Conservation (phyloP, 2,113 vertebrate species). For the Zosterops japonicus region DNA sequence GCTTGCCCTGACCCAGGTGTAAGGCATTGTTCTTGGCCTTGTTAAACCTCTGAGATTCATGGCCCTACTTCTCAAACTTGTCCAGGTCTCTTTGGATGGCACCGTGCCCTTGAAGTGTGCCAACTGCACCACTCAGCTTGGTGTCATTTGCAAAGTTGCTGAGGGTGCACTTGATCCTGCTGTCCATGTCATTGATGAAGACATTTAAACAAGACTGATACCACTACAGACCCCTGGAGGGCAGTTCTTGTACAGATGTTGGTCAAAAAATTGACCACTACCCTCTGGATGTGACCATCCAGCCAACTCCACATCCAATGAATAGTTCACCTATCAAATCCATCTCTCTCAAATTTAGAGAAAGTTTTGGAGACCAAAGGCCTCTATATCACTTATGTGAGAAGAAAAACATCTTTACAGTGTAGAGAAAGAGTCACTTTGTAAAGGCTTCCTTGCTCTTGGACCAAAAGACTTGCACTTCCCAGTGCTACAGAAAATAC, state of each 20-base stretch:
- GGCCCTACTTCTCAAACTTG: neutral
- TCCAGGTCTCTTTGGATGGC: neutral
- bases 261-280: neutral
- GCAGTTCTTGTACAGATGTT: neutral
- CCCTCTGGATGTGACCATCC: neutral
- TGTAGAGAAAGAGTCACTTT: neutral
- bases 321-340: neutral
- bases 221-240: neutral
- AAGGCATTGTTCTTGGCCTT: neutral
- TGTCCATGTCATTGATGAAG: neutral
- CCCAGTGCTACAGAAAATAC: neutral
- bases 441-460: neutral
- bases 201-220: neutral
- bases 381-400: neutral
- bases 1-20: neutral
- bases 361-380: neutral
- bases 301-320: neutral
- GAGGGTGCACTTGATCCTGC: accelerated
- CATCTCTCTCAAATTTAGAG: neutral
- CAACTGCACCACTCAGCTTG: neutral
- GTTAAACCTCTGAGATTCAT: neutral
- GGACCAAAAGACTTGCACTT: neutral
- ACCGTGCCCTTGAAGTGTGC: neutral
- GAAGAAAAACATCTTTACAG: neutral
- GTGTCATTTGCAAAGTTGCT: neutral